Conservation (phyloP, 2,113 vertebrate species). For the Brachyistius frenatus region DNA sequence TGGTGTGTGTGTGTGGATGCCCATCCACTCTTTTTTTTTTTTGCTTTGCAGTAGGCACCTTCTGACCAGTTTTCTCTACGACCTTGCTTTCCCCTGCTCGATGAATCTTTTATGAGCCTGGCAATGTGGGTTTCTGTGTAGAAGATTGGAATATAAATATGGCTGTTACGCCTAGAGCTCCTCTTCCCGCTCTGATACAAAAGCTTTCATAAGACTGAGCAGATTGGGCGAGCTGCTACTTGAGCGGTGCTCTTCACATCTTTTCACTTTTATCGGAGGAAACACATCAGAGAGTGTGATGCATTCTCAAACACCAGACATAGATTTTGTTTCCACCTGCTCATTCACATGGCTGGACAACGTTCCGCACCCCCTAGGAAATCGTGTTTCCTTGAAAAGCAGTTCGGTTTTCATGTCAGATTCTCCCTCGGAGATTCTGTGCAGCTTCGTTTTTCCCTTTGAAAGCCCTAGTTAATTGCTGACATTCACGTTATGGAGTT, state of each 20-base stretch:
- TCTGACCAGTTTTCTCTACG: conserved; percentile 80
- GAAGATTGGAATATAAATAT: conserved; percentile 89
- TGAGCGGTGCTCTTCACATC: conserved; percentile 62
- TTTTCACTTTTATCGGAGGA: conserved; percentile 58
- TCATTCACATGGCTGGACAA: conserved; percentile 37
- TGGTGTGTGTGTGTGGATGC: conserved; percentile 7
- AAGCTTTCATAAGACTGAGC: conserved; percentile 75
- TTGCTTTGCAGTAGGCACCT: conserved; percentile 77
- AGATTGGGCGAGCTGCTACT: conserved; percentile 72
- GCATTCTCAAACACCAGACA: conserved; percentile 35
- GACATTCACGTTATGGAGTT: neutral
- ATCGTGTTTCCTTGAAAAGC: conserved; percentile 26
- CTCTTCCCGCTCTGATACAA: conserved; percentile 77
- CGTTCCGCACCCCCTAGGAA: conserved; percentile 8
- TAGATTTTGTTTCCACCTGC: conserved; percentile 48
- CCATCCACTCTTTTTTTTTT: conserved; percentile 61
- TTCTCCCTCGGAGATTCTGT: conserved; percentile 12
- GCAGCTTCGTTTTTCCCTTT: neutral
- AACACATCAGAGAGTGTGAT: conserved; percentile 49
- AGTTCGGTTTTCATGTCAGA: conserved; percentile 3
- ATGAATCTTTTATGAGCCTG: conserved; percentile 88
- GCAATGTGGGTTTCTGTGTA: conserved; percentile 83
- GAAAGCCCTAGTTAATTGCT: conserved; percentile 5
- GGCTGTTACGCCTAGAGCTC: conserved; percentile 78
- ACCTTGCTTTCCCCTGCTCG: conserved; percentile 83